These are phyloP conservation scores for Betta splendens DNA, from an alignment of 2,797 vertebrate genomes.

Conservation along the genomic window DNA sequence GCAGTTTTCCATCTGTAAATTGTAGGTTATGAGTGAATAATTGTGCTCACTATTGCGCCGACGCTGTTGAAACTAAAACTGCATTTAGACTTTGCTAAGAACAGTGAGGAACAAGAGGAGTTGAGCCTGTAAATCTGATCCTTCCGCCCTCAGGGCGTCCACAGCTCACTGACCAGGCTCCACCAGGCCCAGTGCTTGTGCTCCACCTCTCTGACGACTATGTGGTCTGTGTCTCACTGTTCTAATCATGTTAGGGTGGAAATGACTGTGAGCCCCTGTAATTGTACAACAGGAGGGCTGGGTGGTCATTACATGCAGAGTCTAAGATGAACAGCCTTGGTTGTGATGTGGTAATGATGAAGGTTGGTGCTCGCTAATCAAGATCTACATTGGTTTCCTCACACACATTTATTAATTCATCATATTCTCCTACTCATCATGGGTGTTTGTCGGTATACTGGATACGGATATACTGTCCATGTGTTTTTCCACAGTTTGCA, in stretches of 20 bases:
- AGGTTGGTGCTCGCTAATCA: slow-evolving; percentile 16
- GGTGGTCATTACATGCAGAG: slow-evolving; percentile 41
- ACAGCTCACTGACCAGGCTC: slow-evolving; percentile 31
- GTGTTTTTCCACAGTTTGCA: slow-evolving; percentile 7
- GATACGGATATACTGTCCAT: not conserved
- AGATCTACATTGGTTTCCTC: slow-evolving; percentile 14
- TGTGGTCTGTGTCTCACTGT: slow-evolving; percentile 42
- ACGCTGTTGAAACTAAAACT: slow-evolving; percentile 11
- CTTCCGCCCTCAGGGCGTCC: slow-evolving; percentile 8
- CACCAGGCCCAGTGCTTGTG: not conserved
- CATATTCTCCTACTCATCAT: no score
- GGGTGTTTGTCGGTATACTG: not conserved
- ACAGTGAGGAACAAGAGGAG: slow-evolving; percentile 13
- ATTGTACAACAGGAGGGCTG: slow-evolving; percentile 45
- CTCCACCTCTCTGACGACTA: slow-evolving; percentile 28
- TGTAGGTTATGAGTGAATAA: slow-evolving; percentile 1
- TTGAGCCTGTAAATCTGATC: slow-evolving; percentile 14
- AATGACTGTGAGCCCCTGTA: slow-evolving; percentile 42
- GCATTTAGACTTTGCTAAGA: slow-evolving; percentile 25
- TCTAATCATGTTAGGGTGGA: slow-evolving; percentile 55
- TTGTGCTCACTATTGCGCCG: not conserved
- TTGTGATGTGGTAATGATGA: slow-evolving; percentile 18
- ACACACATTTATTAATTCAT: not conserved
- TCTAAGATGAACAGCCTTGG: slow-evolving; percentile 20
- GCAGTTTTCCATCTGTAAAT: slow-evolving; percentile 30